Evolutionary conservation across 2,888 invertebrate species (phyloP), one percentile per base, ranked within the genome.

Genomic region (Xiphydria camelus): DNA sequence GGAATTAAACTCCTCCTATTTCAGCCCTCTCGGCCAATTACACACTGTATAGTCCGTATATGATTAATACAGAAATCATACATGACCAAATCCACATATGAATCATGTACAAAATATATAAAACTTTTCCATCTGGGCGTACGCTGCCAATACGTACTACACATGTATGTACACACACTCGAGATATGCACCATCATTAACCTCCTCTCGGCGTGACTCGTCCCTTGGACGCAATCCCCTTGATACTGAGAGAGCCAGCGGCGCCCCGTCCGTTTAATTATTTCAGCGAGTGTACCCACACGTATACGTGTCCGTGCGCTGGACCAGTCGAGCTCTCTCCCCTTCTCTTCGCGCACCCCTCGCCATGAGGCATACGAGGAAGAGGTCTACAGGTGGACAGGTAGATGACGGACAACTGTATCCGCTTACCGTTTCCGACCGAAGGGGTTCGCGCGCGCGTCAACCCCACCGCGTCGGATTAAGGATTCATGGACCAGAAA

Each of bases 391-490:
- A 68, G 70, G 66, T 67, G 67, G 61, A 59, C 59, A 65, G 62
- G 62, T 68, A 68, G 62, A 69, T 59, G 62, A 64, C 61, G 59
- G 62, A 64, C 62, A 66, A 66, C 61, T 65, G 61, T 64, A 66
- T 66, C 67, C 57, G 57, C 57, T 66, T 62, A 62, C 60, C 54
- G 55, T 23, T 21, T 35, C 4, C n/a, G 18, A 25, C n/a, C n/a
- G 19, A 42, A 36, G 29, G 20, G 38, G 43, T 45, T 41, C 45
- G 40, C 49, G 18, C 26, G 47, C 45, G 44, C 49, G 52, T 55
- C 54, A 46, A 51, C 43, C 26, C 47, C 49, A 5, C 17, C 17
- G 33, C n/a, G 17, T 44, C 50, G 53, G 58, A 58, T 63, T 62
- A 54, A 61, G 63, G 58, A 63, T 63, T 66, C 64, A 62, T 66